Percentiles rank a stretch among this genome's conserved stretches.
These are phyloP conservation scores for Dendroctonus valens DNA, from an alignment of 1,140 invertebrate genomes.

Conservation along the genomic window DNA sequence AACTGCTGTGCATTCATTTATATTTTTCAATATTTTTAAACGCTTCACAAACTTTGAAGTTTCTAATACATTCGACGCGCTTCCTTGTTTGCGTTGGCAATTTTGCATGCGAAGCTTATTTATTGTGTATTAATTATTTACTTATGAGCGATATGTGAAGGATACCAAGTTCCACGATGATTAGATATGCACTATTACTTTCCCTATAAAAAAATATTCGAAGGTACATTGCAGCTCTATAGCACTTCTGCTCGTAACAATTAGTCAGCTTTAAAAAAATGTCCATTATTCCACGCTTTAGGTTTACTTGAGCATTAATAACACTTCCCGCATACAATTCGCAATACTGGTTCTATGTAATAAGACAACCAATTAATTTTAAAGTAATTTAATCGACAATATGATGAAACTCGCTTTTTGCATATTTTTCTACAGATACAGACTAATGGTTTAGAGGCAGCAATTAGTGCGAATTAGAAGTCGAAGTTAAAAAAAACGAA, in stretches of 20 bases:
- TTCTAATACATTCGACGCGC: constrained; percentile 11
- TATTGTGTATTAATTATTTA: constrained; percentile 7
- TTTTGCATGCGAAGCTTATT: constrained; percentile 13
- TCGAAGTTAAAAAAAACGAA: neutral
- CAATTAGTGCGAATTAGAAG: constrained; percentile 10
- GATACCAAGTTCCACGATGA: no score
- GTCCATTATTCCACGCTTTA: neutral
- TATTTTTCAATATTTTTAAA: constrained; percentile 22
- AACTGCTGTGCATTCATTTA: constrained; percentile 12
- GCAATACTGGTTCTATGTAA: constrained; percentile 10
- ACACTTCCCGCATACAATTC: constrained; percentile 13
- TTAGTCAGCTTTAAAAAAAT: no score
- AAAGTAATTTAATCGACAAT: constrained; percentile 5
- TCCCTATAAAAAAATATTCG: no score
- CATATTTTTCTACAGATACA: neutral
- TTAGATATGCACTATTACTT: no score
- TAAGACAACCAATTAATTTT: neutral
- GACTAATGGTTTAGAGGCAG: constrained; percentile 1
- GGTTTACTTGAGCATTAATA: constrained; percentile 9
- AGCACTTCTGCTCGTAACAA: no score
- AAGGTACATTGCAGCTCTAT: no score
- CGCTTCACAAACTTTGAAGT: constrained; percentile 17
- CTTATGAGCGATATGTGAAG: neutral
- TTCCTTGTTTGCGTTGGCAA: constrained; percentile 12
- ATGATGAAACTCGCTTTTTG: neutral